Conservation (phyloP, 2,113 vertebrate species). For the Macrotis lagotis region DNA sequence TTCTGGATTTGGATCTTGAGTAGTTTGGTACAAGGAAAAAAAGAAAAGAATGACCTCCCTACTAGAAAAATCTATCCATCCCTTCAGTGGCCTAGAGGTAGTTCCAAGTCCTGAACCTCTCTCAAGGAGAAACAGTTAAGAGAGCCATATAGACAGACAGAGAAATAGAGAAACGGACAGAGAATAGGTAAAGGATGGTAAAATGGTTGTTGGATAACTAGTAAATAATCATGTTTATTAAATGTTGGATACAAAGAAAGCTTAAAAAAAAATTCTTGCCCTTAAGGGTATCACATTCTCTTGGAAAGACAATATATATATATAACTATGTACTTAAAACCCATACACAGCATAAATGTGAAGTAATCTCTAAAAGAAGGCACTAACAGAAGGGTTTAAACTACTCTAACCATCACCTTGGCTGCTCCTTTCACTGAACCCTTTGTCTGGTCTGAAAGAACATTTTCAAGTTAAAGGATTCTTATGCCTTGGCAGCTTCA, state of each 20-base stretch:
- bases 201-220: not conserved
- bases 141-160: conserved; percentile 12
- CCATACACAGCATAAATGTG: not conserved
- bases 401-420: not conserved
- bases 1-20: conserved; percentile 40
- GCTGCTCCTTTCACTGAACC: conserved; percentile 41
- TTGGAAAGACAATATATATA: not conserved
- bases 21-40: conserved; percentile 21
- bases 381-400: not conserved
- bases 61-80: conserved; percentile 21
- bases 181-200: not conserved
- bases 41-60: conserved; percentile 16
- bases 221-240: not conserved
- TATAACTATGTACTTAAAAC: not conserved
- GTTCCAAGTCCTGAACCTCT: not conserved
- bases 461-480: conserved; percentile 13
- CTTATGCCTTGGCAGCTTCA: not conserved
- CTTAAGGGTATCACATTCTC: not conserved
- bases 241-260: not conserved
- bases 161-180: accelerated
- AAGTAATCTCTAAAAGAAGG: not conserved
- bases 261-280: not conserved
- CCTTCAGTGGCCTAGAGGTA: conserved; percentile 16
- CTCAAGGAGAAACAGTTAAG: conserved; percentile 4
- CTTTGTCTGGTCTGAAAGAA: conserved; percentile 18